phyloP scores from a whole-genome alignment of 2,797 vertebrate species.

The Apogon talboti region DNA sequence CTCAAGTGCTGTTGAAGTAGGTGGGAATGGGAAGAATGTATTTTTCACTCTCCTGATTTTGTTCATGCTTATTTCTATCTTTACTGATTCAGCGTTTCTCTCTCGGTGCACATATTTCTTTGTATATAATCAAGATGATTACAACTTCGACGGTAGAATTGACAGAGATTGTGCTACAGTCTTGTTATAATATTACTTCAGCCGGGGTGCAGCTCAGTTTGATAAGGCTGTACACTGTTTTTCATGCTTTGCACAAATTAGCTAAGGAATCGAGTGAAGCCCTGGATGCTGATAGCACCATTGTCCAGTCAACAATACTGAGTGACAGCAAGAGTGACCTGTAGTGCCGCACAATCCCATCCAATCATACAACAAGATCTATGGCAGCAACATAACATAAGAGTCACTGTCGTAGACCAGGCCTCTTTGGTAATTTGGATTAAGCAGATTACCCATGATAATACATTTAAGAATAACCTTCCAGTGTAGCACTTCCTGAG shows the following conservation, averaged over 20 bases:
- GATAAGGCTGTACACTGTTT: not conserved
- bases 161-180: not conserved
- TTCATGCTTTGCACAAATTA: not conserved
- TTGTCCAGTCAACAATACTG: slow-evolving; percentile 25
- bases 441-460: slow-evolving; percentile 82
- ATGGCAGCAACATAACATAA: slow-evolving; percentile 44
- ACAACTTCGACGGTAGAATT: not conserved
- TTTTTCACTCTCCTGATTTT: not conserved
- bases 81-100: too few relatives aligned
- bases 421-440: slow-evolving; percentile 77
- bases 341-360: slow-evolving; percentile 35
- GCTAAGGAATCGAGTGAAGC: slow-evolving; percentile 7
- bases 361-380: slow-evolving; percentile 35
- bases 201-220: not conserved
- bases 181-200: slow-evolving; percentile 4
- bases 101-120: not conserved
- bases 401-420: slow-evolving; percentile 58
- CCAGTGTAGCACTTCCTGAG: slow-evolving; percentile 62
- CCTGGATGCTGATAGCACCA: slow-evolving; percentile 10
- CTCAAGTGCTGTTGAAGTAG: not conserved
- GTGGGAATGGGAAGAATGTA: not conserved
- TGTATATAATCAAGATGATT: not conserved
- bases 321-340: slow-evolving; percentile 31
- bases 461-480: slow-evolving; percentile 81
- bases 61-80: not conserved